A percentile compares a stretch with the other conserved stretches of the same genome.
Evolutionary conservation across 1,140 invertebrate species (phyloP).

Genomic region (Drosophila virilis): DNA sequence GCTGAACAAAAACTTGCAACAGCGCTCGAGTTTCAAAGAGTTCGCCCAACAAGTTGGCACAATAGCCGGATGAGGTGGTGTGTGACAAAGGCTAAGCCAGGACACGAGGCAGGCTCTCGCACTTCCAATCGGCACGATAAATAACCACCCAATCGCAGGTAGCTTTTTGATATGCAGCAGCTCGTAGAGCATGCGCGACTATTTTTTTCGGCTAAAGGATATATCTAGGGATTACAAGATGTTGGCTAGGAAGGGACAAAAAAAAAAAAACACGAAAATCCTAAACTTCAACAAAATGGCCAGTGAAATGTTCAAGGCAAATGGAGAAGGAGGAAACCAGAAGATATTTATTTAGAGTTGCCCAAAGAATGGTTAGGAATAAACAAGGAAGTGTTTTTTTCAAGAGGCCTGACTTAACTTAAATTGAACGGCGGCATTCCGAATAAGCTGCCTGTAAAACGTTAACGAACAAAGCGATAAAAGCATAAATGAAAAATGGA

Average conservation of each 20-base stretch:
- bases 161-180: slow-evolving; percentile 9
- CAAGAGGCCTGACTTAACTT: no score
- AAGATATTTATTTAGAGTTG: no score
- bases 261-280: no score
- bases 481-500: not conserved
- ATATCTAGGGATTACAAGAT: not conserved
- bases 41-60: slow-evolving; percentile 10
- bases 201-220: slow-evolving; percentile 10
- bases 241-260: not conserved
- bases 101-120: not conserved
- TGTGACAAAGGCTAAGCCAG: not conserved
- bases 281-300: no score
- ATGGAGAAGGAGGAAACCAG: no score
- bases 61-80: not conserved
- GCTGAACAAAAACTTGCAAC: slow-evolving; percentile 17
- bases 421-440: no score
- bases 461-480: not conserved
- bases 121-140: slow-evolving; percentile 14
- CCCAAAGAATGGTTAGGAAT: no score
- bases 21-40: slow-evolving; percentile 19
- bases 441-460: not conserved
- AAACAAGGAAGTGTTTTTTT: no score
- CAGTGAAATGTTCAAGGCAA: no score
- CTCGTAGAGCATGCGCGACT: slow-evolving; percentile 34
- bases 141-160: slow-evolving; percentile 13